These are phyloP conservation scores for Ischnura elegans DNA, from an alignment of 2,888 invertebrate genomes.

Conservation along the genomic window DNA sequence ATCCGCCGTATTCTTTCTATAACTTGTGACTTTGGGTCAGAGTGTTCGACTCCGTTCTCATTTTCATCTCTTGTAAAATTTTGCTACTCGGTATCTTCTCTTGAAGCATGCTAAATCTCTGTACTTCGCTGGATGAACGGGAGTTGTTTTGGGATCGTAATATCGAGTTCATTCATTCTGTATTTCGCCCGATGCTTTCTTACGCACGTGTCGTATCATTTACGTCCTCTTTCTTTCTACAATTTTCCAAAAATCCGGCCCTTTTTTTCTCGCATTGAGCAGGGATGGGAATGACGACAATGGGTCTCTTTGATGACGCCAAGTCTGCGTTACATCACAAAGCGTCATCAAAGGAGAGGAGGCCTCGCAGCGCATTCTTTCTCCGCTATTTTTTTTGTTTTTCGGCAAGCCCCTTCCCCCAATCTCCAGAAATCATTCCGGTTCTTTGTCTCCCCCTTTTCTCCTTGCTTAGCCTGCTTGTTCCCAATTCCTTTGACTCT, in stretches of 20 bases:
- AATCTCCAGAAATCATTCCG: not conserved
- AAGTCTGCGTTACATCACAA: not conserved
- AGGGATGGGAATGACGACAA: not conserved
- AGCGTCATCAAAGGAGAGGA: not conserved
- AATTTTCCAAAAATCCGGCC: not conserved
- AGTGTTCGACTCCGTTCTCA: too few species aligned
- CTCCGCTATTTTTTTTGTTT: not conserved
- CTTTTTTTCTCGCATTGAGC: not conserved
- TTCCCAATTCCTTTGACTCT: not conserved
- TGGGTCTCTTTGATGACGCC: not conserved
- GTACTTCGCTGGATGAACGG: not conserved
- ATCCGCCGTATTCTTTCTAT: too few species aligned
- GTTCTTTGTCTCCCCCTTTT: not conserved
- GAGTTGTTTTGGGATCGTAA: too few species aligned
- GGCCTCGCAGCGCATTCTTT: not conserved
- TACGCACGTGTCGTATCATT: not conserved
- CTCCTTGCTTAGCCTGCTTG: not conserved
- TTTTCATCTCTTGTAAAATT: too few species aligned
- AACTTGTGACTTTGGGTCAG: too few species aligned
- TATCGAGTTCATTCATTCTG: not conserved
- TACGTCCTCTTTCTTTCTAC: not conserved
- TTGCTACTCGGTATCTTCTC: too few species aligned
- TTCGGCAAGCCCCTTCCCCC: not conserved
- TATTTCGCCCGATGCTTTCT: not conserved
- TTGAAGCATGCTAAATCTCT: too few species aligned